phyloP scores from a whole-genome alignment of 2,888 invertebrate species.

The Calameuta pallipes region DNA sequence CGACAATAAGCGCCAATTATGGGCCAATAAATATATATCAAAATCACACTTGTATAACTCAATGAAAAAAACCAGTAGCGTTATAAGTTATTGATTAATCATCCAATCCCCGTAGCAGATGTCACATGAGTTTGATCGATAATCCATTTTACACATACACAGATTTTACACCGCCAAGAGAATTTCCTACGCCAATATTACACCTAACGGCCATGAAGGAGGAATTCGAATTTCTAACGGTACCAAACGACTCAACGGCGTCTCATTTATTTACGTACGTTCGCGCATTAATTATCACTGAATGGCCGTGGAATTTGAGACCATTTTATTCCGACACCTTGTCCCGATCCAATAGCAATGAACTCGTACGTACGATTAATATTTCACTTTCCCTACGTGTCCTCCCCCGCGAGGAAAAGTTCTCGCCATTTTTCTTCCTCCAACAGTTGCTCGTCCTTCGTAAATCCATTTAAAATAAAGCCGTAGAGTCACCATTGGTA shows the following conservation, averaged over 20 bases:
- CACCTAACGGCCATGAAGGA: background rate
- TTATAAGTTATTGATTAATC: background rate
- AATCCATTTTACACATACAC: background rate
- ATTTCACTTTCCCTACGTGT: background rate
- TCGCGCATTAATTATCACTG: background rate
- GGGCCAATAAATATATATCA: background rate
- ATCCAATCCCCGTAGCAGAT: background rate
- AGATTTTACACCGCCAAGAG: too few relatives aligned
- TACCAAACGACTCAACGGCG: background rate
- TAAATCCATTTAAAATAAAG: too few relatives aligned
- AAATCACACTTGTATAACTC: background rate
- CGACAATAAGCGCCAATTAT: background rate
- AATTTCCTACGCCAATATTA: background rate
- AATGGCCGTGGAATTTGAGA: background rate
- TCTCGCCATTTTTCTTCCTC: too few relatives aligned
- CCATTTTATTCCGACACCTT: background rate
- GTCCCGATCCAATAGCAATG: background rate
- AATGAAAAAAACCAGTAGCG: background rate
- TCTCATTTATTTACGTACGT: background rate
- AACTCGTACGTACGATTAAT: background rate
- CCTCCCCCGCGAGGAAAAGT: too few relatives aligned
- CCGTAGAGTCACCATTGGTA: too few relatives aligned
- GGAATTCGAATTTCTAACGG: background rate
- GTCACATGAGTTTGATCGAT: background rate
- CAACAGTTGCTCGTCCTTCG: too few relatives aligned